A percentile compares a stretch with the other conserved stretches of the same genome.
Conservation (phyloP, 2,797 vertebrate genomes). For the Eleutherodactylus coqui region DNA sequence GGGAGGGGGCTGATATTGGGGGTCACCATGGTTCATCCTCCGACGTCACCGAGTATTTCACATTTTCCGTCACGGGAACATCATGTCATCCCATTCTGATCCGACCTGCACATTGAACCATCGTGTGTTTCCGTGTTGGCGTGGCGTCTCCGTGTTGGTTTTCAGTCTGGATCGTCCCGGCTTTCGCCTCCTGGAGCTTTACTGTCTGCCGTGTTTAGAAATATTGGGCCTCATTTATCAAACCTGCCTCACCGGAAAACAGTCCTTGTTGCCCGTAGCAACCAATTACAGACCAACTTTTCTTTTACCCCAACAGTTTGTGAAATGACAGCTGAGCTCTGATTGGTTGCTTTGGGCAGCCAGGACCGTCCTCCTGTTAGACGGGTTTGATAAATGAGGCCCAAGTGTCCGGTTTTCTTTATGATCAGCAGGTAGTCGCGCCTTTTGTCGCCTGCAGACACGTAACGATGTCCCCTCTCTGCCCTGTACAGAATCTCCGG, state of each 20-base stretch:
- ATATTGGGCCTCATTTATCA: too few relatives aligned
- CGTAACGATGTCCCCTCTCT: not conserved
- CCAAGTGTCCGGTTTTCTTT: too few relatives aligned
- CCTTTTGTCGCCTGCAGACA: not conserved
- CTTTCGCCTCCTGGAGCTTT: not conserved
- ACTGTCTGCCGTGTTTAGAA: not conserved
- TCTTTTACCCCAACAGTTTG: too few relatives aligned
- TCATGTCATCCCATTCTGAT: not conserved
- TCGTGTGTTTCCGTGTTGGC: not conserved
- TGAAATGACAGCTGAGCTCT: too few relatives aligned
- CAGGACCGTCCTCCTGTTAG: too few relatives aligned
- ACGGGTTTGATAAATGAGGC: too few relatives aligned
- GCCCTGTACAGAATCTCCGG: conserved; percentile 84
- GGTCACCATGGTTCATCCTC: not conserved
- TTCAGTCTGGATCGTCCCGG: not conserved
- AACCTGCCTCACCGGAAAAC: too few relatives aligned
- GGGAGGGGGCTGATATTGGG: not conserved
- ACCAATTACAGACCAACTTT: too few relatives aligned
- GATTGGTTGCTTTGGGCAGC: too few relatives aligned
- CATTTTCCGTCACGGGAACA: not conserved
- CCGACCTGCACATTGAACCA: not conserved
- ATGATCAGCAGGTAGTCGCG: not conserved
- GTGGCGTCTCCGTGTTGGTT: conserved; percentile 12
- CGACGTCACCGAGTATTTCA: not conserved
- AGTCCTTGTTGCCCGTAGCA: too few relatives aligned